Percentiles rank a stretch among this genome's conserved stretches.
Evolutionary conservation across 2,113 vertebrate genomes (phyloP).

Genomic region (Lagopus muta): DNA sequence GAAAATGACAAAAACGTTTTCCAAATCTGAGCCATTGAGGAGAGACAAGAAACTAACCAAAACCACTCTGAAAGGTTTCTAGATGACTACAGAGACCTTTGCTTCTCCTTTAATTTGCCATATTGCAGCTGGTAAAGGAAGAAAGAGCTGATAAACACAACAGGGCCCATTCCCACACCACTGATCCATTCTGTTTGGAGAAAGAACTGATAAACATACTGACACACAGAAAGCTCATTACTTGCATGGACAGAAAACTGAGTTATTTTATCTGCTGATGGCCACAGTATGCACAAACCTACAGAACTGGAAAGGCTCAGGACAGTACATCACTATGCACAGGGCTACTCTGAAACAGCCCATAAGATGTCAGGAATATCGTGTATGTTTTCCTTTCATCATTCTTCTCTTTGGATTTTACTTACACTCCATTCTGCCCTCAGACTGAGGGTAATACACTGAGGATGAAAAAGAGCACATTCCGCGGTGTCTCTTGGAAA

Average conservation of each 20-base stretch:
- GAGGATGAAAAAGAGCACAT: slow-evolving; percentile 24
- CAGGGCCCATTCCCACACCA: background rate
- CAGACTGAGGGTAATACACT: slow-evolving; percentile 34
- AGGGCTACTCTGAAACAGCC: background rate
- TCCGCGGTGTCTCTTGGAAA: slow-evolving; percentile 41
- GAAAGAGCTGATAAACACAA: background rate
- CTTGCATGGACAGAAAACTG: background rate
- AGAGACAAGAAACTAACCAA: background rate
- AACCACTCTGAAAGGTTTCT: background rate
- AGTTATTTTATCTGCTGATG: background rate
- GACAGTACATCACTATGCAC: background rate
- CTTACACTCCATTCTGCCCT: background rate
- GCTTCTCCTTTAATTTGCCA: background rate
- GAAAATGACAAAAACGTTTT: background rate
- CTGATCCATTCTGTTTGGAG: background rate
- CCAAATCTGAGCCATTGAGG: background rate
- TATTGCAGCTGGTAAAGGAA: background rate
- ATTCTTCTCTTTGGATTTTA: slow-evolving; percentile 1
- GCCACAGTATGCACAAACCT: background rate
- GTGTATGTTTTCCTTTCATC: background rate
- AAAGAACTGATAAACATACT: background rate
- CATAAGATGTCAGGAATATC: background rate
- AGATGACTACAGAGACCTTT: background rate
- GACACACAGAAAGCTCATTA: background rate
- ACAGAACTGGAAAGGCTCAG: background rate